Base-by-base conservation (phyloP, 2,113 vertebrate species). In the Ursus arctos region DNA sequence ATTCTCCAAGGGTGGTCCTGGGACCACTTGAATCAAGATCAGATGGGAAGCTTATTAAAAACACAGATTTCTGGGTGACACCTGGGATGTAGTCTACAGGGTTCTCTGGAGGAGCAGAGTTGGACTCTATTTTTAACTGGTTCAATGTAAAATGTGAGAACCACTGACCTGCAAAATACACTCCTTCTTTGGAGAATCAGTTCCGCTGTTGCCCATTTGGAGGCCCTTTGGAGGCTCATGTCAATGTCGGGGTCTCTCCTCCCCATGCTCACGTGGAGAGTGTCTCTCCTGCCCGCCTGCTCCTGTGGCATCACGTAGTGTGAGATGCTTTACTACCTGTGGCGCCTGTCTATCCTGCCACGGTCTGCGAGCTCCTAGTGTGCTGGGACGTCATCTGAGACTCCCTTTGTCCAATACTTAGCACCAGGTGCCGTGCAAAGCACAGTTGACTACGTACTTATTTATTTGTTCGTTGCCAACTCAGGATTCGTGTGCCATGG, bases 61-160 rank as follows among this genome's bases (percentile, higher is more conserved):
- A 74, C 83, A n/a, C 40, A 96, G 81, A 83, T 91, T 91, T 97
- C 85, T 97, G 87, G 83, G 72, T 95, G 72, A 88, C 53, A 59
- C 77, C 71, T 91, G 89, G 88, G 77, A 82, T 15, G 19, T 0
- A 33, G 15, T 84, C 28, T 65, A 16, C 93, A 16, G 6, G 24
- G 57, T 47, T 83, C 47, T 84, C 69, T 63, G 49, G 22, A 3
- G 43, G 93, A 82, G 22, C 36, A 51, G 14, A 49, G 21, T 19
- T 51, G 63, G n/a, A 40, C 26, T 93, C 67, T 88, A 19, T 90
- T 86, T 92, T 95, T 72, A 92, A 92, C 6, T 80, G 82, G n/a
- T 80, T 83, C 36, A 8, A 7, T 47, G 31, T 49, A 71, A 95
- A 79, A 69, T 18, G 13, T 63, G 55, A 87, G 36, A 15, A 24